Base-by-base conservation (phyloP, 2,113 vertebrate genomes). In the Archocentrus centrarchus region DNA sequence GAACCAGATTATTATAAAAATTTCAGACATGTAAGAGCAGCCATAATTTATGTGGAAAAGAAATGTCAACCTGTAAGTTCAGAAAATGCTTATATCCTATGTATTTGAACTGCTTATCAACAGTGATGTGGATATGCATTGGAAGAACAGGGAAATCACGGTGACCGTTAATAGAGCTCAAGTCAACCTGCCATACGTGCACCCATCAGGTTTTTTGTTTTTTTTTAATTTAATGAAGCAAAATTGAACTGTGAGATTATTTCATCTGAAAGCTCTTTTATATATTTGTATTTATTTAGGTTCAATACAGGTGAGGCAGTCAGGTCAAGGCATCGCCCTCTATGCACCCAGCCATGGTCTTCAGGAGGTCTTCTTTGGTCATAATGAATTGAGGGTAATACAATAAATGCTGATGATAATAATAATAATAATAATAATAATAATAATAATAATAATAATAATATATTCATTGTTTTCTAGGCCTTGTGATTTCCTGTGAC, bases 1-100 rank as follows among this genome's bases (percentile, higher is more conserved):
- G 27, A 95, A 77, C 66, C 82, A 88, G 73, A 63, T 97, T 85
- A 95, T 82, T 35, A 70, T 97, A 76, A 96, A 93, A 86, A 81
- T 97, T 0, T 92, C 87, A 83, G 90, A 93, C 83, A 93, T 97
- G 97, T 97, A 94, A 96, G 96, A 93, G 20, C 18, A 59, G 32
- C 5, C 13, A 41, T 6, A 47, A 39, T 44, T 77, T 27, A 73
- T 8, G 17, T 70, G 41, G 17, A 70, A 5, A 53, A 70, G 6
- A 70, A 70, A 50, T 53, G 10, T 73, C 47, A 3, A 27, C 30
- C 0, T 60, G 18, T 17, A 37, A 32, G 66, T 22, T 7, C 5
- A 41, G 14, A 35, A 58, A 62, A 37, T 1, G 5, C 44, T 1
- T 47, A 11, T 32, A 27, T 27, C 24, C 24, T 27, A 20, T 41